Percentiles rank a stretch among this genome's conserved stretches.
Conservation (phyloP, 2,113 vertebrate genomes). For the Lepus americanus region DNA sequence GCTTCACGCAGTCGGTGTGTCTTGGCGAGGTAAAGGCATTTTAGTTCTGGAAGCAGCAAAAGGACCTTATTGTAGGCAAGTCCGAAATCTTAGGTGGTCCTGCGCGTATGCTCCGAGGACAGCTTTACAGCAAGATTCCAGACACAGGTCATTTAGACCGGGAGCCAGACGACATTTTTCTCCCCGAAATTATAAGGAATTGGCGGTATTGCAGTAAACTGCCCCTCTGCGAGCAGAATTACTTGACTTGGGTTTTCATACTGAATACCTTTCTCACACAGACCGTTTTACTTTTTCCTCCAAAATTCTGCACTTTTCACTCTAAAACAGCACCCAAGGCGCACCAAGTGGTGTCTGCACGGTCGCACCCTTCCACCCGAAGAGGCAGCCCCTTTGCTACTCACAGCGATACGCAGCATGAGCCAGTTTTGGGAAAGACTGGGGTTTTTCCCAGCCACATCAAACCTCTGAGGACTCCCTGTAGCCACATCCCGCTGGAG, state of each 20-base stretch:
- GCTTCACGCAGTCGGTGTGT: slow-evolving; percentile 35
- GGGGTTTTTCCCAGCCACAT: neutral
- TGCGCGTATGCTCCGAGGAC: slow-evolving; percentile 44
- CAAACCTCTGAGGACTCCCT: slow-evolving; percentile 17
- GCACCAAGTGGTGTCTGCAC: neutral
- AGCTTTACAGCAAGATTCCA: slow-evolving; percentile 52
- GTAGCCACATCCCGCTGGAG: neutral
- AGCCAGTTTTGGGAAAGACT: neutral
- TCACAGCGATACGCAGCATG: neutral
- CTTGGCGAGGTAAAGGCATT: slow-evolving; percentile 47
- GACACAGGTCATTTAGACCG: slow-evolving; percentile 70
- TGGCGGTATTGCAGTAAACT: slow-evolving; percentile 60
- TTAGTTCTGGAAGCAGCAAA: slow-evolving; percentile 62
- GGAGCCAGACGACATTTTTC: slow-evolving; percentile 69
- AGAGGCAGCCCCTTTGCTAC: neutral
- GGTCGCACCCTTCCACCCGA: neutral
- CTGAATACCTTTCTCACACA: slow-evolving; percentile 56
- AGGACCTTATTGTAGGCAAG: slow-evolving; percentile 45
- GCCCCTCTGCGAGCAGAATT: slow-evolving; percentile 70
- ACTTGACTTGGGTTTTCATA: slow-evolving; percentile 37
- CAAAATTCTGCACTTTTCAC: slow-evolving; percentile 54
- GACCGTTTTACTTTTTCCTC: slow-evolving; percentile 62
- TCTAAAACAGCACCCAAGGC: slow-evolving; percentile 42
- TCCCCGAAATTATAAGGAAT: slow-evolving; percentile 47
- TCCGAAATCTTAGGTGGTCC: slow-evolving; percentile 62